Evolutionary conservation across 2,113 vertebrate genomes (phyloP).

Genomic region (Heterochromis multidens): DNA sequence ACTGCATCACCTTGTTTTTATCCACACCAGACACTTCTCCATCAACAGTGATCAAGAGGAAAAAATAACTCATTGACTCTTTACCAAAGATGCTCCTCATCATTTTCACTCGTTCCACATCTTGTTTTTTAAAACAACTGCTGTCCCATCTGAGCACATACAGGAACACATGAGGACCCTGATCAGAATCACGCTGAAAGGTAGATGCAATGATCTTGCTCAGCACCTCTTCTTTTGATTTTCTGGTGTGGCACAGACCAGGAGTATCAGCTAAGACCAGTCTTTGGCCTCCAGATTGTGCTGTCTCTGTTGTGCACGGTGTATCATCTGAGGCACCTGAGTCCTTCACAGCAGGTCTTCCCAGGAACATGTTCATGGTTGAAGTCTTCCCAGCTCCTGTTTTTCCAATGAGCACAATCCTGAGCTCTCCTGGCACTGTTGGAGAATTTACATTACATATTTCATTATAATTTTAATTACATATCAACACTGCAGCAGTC

Average conservation of each 20-base stretch:
- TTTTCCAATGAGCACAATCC: neutral
- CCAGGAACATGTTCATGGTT: neutral
- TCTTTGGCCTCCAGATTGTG: neutral
- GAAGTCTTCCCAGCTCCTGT: neutral
- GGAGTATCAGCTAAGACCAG: neutral
- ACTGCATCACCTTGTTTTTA: neutral
- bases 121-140: accelerated
- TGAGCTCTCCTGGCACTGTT: neutral
- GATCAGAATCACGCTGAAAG: neutral
- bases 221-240: neutral
- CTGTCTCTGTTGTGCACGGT: neutral
- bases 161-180: neutral
- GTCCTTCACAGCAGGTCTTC: neutral
- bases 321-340: neutral
- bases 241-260: neutral
- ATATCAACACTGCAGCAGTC: neutral
- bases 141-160: neutral
- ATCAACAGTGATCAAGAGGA: neutral
- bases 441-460: neutral
- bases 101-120: neutral
- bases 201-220: neutral
- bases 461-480: neutral
- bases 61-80: neutral
- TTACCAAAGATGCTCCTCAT: neutral
- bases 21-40: accelerated